Base-by-base conservation (phyloP, 1,140 invertebrate genomes). In the Trinorchestia longiramus region DNA sequence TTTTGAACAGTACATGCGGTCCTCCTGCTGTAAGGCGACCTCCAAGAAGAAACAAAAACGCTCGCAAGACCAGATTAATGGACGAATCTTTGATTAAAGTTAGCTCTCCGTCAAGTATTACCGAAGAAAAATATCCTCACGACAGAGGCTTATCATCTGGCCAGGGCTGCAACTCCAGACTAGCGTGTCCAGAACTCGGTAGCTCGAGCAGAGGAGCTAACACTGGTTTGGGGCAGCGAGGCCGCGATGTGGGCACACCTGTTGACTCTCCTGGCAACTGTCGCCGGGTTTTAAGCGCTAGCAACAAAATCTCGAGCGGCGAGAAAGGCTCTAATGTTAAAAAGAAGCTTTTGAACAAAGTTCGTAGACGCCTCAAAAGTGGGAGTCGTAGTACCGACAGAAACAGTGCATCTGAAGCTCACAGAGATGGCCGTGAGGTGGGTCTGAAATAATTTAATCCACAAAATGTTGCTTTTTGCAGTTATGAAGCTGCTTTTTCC, bases 311-410 rank as follows among this genome's bases (percentile, higher is more conserved):
- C 11, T 40, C 92, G 8, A n/a, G 92, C 44, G 8, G 19, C 43
- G 92, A 94, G 0, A 94, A 94, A 43, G 44, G 92, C 43, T 94
- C 92, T 11, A 94, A 94, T 45, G 92, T 94, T n/a, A 94, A 94
- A 43, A 94, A 94, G 43, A 94, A 94, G 92, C 92, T 94, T 11
- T 43, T 94, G 44, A 94, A 45, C 36, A 94, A 94, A 94, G 92
- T 94, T 45, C 43, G 92, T 40, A 43, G 36, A 11, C 41, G 92
- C 41, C 41, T 94, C 43, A 94, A 94, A 47, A 94, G 92, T 94
- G 92, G 92, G 44, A 45, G 44, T n/a, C 92, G 92, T 43, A n/a
- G 36, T 45, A 44, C 36, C 6, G 88, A 43, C 41, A 41, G 41
- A 28, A 91, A 91, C 88, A 28, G 88, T 43, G 36, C 36, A 23